phyloP scores from a whole-genome alignment of 2,113 vertebrate species.

The Hippocampus comes region DNA sequence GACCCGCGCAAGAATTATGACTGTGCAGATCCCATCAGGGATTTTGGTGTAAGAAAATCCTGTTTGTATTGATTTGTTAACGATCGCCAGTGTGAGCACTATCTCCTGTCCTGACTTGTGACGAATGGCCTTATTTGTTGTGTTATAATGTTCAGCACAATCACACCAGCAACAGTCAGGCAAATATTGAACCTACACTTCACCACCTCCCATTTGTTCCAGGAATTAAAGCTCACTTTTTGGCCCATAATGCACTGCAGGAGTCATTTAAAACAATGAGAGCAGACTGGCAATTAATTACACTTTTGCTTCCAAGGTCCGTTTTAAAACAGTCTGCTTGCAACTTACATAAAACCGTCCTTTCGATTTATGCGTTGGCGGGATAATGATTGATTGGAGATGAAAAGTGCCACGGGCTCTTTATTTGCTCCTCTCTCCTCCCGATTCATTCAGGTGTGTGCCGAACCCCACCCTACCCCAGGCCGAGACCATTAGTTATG shows the following conservation, averaged over 20 bases:
- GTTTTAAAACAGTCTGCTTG: conserved; percentile 27
- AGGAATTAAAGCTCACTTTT: conserved; percentile 58
- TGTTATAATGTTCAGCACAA: conserved; percentile 76
- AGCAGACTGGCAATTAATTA: conserved; percentile 41
- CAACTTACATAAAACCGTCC: conserved; percentile 25
- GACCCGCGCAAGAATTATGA: conserved; percentile 53
- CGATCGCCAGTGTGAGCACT: conserved; percentile 60
- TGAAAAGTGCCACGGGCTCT: conserved; percentile 51
- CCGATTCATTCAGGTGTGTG: conserved; percentile 67
- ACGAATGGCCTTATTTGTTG: conserved; percentile 74
- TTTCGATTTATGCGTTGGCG: conserved; percentile 35
- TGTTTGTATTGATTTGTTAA: conserved; percentile 69
- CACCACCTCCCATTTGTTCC: conserved; percentile 57
- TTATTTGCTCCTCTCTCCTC: conserved; percentile 65
- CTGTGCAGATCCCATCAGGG: conserved; percentile 62
- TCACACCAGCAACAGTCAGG: conserved; percentile 66
- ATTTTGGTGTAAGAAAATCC: conserved; percentile 75
- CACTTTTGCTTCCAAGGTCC: conserved; percentile 40
- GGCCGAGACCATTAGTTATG: conserved; percentile 84
- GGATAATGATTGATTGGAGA: conserved; percentile 61
- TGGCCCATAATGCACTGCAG: conserved; percentile 26
- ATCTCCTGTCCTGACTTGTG: conserved; percentile 69
- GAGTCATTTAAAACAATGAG: conserved; percentile 27
- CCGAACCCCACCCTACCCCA: conserved; percentile 51
- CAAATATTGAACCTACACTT: conserved; percentile 71